Base-by-base conservation (phyloP, 2,113 vertebrate species). In the Pterocles burchelli region DNA sequence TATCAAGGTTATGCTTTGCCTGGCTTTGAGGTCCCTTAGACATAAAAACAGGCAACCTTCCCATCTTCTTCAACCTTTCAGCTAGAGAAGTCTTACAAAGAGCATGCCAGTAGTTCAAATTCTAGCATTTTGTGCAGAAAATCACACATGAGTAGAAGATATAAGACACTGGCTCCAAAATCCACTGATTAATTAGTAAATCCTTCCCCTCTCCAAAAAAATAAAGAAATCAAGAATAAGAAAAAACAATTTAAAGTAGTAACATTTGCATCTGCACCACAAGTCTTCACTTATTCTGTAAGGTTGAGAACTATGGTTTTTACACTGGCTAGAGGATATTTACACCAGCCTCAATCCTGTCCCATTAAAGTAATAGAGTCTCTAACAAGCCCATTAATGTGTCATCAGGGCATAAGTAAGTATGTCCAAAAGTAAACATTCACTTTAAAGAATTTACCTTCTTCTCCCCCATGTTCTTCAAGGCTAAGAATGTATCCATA, bases 131-230 rank as follows among this genome's bases (percentile, higher is more conserved):
- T 72, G 3, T 34, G 29, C 21, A 59, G 13, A 87, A 74, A 85
- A 74, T 63, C 33, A 52, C 28, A 54, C 8, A 26, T 3, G 13
- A 43, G 5, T 9, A 65, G 49, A 68, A 85, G 17, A 52, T 33
- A 15, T 6, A 43, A 86, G n/a, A 20, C 28, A 21, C 1, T 20
- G 4, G 22, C 13, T 24, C 17, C 18, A 19, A 86, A 86, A 61
- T 48, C 21, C 29, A 59, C 10, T 24, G 8, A 45, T 13, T 52
- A 71, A 58, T 36, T 43, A 58, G 21, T 36, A 57, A 73, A 4
- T 3, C 6, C 11, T 19, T 21, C 5, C 10, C 4, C 31, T 20
- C 3, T 2, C 3, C 1, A 10, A 33, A 57, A 67, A 17, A 62
- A 48, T 11, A 21, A 76, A 79, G 8, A 61, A 67, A 48, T 11